A percentile compares a stretch with the other conserved stretches of the same genome.
Evolutionary conservation across 2,888 invertebrate genomes (phyloP).

Genomic region (Eucera pruinosa): DNA sequence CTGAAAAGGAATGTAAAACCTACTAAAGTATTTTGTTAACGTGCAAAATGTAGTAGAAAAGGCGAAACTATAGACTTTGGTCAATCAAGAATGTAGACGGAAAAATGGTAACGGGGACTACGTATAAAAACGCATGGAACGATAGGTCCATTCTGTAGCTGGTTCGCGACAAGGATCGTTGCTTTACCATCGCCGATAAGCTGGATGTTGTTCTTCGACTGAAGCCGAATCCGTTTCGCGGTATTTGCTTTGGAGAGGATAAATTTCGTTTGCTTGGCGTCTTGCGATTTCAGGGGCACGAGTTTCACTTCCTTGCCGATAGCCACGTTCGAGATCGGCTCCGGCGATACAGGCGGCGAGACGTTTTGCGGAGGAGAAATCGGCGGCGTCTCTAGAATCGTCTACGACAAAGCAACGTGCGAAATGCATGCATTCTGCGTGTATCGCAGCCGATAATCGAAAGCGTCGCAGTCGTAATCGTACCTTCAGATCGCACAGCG

Average conservation of each 20-base stretch:
- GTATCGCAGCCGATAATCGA: neutral
- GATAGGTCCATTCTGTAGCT: too few relatives aligned
- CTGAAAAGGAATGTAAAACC: too few relatives aligned
- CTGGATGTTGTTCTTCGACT: constrained; percentile 66
- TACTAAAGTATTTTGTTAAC: too few relatives aligned
- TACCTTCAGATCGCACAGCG: constrained; percentile 67
- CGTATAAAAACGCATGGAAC: too few relatives aligned
- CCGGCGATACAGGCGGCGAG: constrained; percentile 80
- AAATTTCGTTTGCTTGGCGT: constrained; percentile 69
- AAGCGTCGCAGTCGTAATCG: neutral
- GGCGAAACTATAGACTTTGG: too few relatives aligned
- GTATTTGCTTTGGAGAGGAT: constrained; percentile 68
- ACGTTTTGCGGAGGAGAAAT: constrained; percentile 82
- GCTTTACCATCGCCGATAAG: constrained; percentile 61
- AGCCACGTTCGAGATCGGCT: constrained; percentile 60
- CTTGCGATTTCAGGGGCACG: constrained; percentile 77
- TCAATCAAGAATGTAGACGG: too few relatives aligned
- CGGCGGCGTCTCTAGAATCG: constrained; percentile 83
- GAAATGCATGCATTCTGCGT: neutral
- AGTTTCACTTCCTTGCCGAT: constrained; percentile 68
- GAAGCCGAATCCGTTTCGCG: constrained; percentile 77
- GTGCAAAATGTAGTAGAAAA: too few relatives aligned
- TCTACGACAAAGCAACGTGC: constrained; percentile 59
- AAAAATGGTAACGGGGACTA: too few relatives aligned
- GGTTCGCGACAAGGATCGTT: neutral